Conservation (phyloP, 37 sponge, comb jelly and placozoan species). For the Bolinopsis microptera region DNA sequence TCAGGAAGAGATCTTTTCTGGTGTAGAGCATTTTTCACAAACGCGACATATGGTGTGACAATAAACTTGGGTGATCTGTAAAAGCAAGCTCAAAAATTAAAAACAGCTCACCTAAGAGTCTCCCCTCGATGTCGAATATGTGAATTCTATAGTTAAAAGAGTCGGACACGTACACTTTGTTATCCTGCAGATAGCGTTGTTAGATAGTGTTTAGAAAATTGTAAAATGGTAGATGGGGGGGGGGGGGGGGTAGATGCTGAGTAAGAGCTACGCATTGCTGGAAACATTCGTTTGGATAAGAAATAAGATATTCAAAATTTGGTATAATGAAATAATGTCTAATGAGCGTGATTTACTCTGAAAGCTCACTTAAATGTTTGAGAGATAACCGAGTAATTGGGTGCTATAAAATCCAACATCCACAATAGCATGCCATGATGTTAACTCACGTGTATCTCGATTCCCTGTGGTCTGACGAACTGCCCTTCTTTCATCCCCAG, state of each 20-base stretch:
- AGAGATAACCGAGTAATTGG: no score
- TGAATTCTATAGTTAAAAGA: constrained; percentile 13
- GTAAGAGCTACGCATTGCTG: no score
- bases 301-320: no score
- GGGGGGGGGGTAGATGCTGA: no score
- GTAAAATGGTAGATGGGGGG: no score
- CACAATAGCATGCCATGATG: neutral
- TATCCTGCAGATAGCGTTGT: no score
- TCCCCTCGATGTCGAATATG: neutral
- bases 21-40: neutral
- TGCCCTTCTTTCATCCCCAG: constrained; percentile 8
- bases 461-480: constrained; percentile 22
- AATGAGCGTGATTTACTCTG: no score
- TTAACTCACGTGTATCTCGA: neutral
- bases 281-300: no score
- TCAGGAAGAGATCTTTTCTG: neutral
- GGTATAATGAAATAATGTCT: no score
- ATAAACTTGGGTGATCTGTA: neutral
- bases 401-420: neutral
- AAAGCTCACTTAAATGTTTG: no score
- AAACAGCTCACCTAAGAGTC: neutral
- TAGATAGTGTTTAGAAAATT: no score
- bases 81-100: neutral
- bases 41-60: neutral
- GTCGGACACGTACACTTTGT: constrained; percentile 16